Evolutionary conservation across 1,140 invertebrate genomes (phyloP), one percentile per base, ranked within the genome.

Genomic region (Propsilocerus akamusi): DNA sequence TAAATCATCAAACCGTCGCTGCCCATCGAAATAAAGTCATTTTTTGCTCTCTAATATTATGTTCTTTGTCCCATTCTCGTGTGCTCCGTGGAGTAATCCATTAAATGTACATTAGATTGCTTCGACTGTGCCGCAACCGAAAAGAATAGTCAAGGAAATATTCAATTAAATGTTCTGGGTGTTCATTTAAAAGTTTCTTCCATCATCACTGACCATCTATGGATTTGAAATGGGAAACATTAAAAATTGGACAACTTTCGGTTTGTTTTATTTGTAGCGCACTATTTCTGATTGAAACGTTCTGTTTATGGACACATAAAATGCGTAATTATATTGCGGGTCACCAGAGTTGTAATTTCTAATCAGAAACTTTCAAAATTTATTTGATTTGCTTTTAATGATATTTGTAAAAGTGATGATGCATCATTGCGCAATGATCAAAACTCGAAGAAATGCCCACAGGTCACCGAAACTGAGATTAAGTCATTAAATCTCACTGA

Each of bases 91-190:
- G n/a, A n/a, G n/a, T n/a, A n/a, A n/a, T n/a, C n/a, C 34, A 41
- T 41, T 41, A 41, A 41, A 41, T 41, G 34, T 41, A 41, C 34
- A 41, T 41, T 41, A 41, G n/a, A n/a, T n/a, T n/a, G n/a, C n/a
- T n/a, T n/a, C n/a, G n/a, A n/a, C n/a, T n/a, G n/a, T n/a, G n/a
- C n/a, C n/a, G n/a, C n/a, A n/a, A n/a, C n/a, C n/a, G n/a, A n/a
- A n/a, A n/a, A 41, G 34, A 14, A 41, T 41, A 41, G 22, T 20
- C 22, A 20, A 14, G 34, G 14, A 41, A 20, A 41, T 41, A 41
- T 41, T 41, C 34, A 41, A 41, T 41, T 41, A 41, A 20, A 41
- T 12, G 28, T 30, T 41, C 22, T 41, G 34, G 34, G 34, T 41
- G 34, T 41, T 41, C 34, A 20, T 41, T 41, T 41, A 41, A 41